Evolutionary conservation across 2,888 invertebrate species (phyloP), one percentile per base, ranked within the genome.

Genomic region (Dugesia japonica): DNA sequence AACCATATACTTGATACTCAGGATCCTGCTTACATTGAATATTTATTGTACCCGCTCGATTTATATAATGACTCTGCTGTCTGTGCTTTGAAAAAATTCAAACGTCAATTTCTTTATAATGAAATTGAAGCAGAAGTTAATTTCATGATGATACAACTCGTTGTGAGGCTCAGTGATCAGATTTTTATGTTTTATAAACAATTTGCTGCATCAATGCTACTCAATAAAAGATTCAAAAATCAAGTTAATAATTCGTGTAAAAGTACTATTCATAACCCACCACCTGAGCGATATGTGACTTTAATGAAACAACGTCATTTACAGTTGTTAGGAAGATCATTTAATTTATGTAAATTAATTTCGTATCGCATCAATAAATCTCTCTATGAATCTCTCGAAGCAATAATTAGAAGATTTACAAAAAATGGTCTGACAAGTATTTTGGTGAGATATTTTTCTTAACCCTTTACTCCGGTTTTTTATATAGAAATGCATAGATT

Each of bases 71-170:
- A 97, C 84, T 92, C 92, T 71, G 95, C 95, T 0, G 89, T 92
- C 79, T 95, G 92, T 86, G 94, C 95, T 0, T 87, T 97, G 28
- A 92, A 92, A 80, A 71, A 76, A 27, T 95, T 97, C 87, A 89
- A 90, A 76, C 94, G 95, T 82, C 94, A 94, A 86, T 95, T 94
- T 84, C 87, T 97, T 0, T 97, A 95, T 83, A 94, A 95, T 83
- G 95, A 97, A 85, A 93, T 95, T n/a, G 94, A 94, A 84, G 94
- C 94, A 0, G 94, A 94, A 83, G 95, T 95, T 0, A 95, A 98
- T 86, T 86, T 98, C 76, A 98, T 97, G 85, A 98, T 98, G 86
- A 97, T 98, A 86, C 97, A 98, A 87, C 97, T 98, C 86, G 94
- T 98, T 28, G 97, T 93, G 86, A 97, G 97, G 85, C 86, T 98